Conservation (phyloP, 64 coral and sea anemone species). For the Porites lutea region DNA sequence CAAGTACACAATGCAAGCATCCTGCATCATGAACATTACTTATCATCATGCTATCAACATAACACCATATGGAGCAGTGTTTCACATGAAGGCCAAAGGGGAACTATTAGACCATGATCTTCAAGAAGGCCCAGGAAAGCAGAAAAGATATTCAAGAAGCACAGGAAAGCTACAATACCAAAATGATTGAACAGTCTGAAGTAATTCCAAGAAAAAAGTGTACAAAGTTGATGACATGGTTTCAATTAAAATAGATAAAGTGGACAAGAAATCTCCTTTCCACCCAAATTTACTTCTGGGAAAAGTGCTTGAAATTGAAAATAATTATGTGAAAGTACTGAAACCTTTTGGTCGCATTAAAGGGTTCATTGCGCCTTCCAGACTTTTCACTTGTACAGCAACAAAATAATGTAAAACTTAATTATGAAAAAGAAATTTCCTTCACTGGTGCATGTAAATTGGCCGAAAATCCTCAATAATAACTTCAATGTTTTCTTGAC, state of each 20-base stretch:
- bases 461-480: neutral
- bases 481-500: no score
- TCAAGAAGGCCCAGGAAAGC: no score
- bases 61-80: slow-evolving; percentile 12
- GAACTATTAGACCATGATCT: neutral
- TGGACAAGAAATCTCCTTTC: no score
- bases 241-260: no score
- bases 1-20: slow-evolving; percentile 17
- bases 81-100: neutral
- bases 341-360: neutral
- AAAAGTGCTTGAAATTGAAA: no score
- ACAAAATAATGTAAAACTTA: neutral
- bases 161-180: neutral
- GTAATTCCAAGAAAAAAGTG: neutral
- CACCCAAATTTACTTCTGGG: no score
- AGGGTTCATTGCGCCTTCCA: neutral
- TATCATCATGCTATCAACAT: neutral
- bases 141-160: neutral
- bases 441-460: neutral
- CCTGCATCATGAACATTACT: slow-evolving; percentile 2
- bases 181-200: neutral
- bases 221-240: neutral
- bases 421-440: neutral
- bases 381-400: slow-evolving; percentile 8
- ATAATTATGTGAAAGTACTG: neutral